Conservation (phyloP, 2,113 vertebrate species). For the Lynx canadensis region DNA sequence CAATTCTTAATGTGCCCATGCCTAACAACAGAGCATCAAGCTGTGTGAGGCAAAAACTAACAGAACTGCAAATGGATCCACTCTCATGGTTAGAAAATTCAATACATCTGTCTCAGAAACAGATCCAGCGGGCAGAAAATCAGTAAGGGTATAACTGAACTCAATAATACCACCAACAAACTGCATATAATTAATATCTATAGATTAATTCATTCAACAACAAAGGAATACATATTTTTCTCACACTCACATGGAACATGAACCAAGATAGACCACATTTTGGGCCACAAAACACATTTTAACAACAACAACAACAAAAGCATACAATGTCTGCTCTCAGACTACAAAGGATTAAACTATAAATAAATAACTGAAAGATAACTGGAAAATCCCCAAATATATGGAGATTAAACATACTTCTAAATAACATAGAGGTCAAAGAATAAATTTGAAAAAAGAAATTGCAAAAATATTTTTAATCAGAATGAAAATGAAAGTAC, state of each 20-base stretch:
- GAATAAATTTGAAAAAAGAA: background rate
- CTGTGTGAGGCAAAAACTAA: background rate
- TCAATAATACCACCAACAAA: background rate
- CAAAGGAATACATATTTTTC: background rate
- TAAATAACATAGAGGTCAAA: background rate
- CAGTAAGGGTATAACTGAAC: background rate
- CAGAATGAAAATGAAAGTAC: background rate
- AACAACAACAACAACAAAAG: background rate
- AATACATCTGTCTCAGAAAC: background rate
- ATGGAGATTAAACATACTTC: background rate
- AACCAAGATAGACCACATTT: background rate
- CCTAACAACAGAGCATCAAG: background rate
- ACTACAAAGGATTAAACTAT: background rate
- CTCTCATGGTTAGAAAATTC: background rate
- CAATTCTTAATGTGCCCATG: background rate
- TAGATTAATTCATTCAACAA: background rate
- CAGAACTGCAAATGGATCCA: background rate
- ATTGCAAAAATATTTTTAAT: background rate
- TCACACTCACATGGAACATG: background rate
- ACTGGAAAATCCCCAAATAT: background rate
- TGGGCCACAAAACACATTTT: background rate
- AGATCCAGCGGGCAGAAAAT: background rate
- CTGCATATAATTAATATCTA: background rate
- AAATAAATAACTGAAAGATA: background rate
- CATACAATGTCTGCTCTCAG: background rate